Evolutionary conservation across 2,888 invertebrate species (phyloP).

Genomic region (Drosophila buzzatii): DNA sequence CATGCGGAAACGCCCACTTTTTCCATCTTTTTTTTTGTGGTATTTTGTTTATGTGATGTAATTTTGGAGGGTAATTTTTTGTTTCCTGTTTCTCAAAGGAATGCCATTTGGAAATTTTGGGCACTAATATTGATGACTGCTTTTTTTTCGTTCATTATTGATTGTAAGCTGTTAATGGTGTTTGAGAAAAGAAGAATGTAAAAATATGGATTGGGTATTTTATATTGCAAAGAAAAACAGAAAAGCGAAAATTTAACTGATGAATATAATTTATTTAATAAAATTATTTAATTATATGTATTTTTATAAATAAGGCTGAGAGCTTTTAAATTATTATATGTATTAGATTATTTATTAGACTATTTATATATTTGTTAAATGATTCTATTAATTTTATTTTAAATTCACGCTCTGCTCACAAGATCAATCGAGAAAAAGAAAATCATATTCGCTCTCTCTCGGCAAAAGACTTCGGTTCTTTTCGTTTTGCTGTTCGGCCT

Average conservation of each 20-base stretch:
- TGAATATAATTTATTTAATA: too few species aligned
- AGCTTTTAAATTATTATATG: too few species aligned
- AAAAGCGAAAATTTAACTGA: not conserved
- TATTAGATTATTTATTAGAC: too few species aligned
- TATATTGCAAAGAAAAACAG: not conserved
- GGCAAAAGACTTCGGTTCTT: too few species aligned
- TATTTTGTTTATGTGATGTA: constrained; percentile 48
- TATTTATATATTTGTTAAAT: too few species aligned
- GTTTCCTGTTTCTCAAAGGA: constrained; percentile 12
- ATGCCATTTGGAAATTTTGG: constrained; percentile 31
- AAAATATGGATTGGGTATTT: not conserved
- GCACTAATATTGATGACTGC: constrained; percentile 13
- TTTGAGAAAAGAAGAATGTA: not conserved
- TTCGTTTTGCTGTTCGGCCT: too few species aligned
- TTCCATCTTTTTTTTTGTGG: constrained; percentile 22
- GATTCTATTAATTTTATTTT: too few species aligned
- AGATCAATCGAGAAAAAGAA: too few species aligned
- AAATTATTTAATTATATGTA: too few species aligned
- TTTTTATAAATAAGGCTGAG: too few species aligned
- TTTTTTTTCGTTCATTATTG: constrained; percentile 23
- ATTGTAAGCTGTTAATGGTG: constrained; percentile 19
- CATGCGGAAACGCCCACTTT: constrained; percentile 71
- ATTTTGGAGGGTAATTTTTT: constrained; percentile 35
- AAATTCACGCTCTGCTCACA: too few species aligned
- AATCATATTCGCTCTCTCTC: too few species aligned